Evolutionary conservation across 2,888 invertebrate species (phyloP).

Genomic region (Cephus sareptanus): DNA sequence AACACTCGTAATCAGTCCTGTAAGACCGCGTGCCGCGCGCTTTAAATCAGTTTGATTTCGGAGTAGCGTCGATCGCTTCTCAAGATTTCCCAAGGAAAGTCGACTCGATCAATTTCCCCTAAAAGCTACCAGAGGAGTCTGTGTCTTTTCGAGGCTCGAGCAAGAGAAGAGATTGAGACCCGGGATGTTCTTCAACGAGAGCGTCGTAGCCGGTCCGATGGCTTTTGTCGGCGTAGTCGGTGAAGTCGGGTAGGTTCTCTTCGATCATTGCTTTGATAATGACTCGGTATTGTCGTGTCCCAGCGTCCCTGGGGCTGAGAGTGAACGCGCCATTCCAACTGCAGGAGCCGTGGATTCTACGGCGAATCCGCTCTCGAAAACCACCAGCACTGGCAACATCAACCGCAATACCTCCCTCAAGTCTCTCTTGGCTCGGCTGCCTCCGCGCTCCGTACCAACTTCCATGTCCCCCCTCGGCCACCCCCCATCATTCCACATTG

Average conservation of each 20-base stretch:
- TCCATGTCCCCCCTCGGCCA: background rate
- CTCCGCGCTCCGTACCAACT: background rate
- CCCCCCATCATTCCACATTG: slow-evolving; percentile 31
- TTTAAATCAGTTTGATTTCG: slow-evolving; percentile 14
- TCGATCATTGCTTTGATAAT: slow-evolving; percentile 48
- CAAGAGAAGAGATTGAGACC: background rate
- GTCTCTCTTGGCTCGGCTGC: background rate
- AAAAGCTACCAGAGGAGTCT: background rate
- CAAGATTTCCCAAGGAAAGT: background rate
- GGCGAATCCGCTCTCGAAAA: background rate
- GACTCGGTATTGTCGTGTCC: slow-evolving; percentile 38
- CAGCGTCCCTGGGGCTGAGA: background rate
- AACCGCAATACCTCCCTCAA: slow-evolving; percentile 8
- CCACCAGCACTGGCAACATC: slow-evolving; percentile 7
- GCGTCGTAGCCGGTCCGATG: slow-evolving; percentile 50
- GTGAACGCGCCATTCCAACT: background rate
- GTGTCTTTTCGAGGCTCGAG: background rate
- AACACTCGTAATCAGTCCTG: background rate
- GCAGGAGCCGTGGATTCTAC: slow-evolving; percentile 5
- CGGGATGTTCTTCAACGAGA: slow-evolving; percentile 56
- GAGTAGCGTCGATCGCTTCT: background rate
- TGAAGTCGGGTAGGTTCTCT: slow-evolving; percentile 21
- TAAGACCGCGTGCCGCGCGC: slow-evolving; percentile 12
- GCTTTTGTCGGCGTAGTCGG: slow-evolving; percentile 48
- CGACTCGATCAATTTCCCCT: background rate